Evolutionary conservation across 2,797 vertebrate genomes (phyloP), one percentile per base, ranked within the genome.

Genomic region (Leucoraja ocellata): DNA sequence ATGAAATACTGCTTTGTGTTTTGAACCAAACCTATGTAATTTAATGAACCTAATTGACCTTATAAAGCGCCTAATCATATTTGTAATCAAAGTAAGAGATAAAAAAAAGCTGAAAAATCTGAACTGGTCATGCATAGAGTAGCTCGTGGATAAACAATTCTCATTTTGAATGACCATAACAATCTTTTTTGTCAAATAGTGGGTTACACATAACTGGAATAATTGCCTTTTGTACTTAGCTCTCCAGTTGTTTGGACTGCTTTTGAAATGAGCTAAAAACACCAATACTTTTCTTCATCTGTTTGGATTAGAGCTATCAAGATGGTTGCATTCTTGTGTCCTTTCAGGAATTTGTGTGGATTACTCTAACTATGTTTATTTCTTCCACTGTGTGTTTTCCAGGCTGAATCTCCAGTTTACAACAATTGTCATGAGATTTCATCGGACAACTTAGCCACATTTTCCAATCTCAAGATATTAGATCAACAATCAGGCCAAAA

Each of bases 361-460:
- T 13, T 6, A 28, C 28, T 14, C 25, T 4, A 28, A 25, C 78
- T 80, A 46, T 46, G 18, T 86, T 36, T 76, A 54, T 76, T 74
- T 76, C 71, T 58, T 92, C 16, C 16, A 58, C 54, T 84, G 11
- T 91, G 21, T 91, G 21, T 65, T 73, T 76, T 94, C 78, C 96
- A 97, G 96, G 96, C 96, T 94, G 97, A 97, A 93, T 68, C 95
- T 93, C 94, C 95, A 25, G 95, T 95, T 25, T 71, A 94, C 92
- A 96, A 96, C 94, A 95, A 93, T 95, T 97, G 96, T 78, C 96
- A 96, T 10, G 95, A 96, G 23, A 90, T 93, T n/a, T 92, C 39
- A 46, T 76, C 90, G 76, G 71, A 14, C 36, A 92, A 7, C 73
- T 25, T 71, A 28, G 32, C 21, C 54, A 73, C 90, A 76, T 13